Percentiles rank a stretch among this genome's conserved stretches.
These are phyloP conservation scores for Campylomormyrus tamandua DNA, from an alignment of 2,113 vertebrate species.

Conservation along the genomic window DNA sequence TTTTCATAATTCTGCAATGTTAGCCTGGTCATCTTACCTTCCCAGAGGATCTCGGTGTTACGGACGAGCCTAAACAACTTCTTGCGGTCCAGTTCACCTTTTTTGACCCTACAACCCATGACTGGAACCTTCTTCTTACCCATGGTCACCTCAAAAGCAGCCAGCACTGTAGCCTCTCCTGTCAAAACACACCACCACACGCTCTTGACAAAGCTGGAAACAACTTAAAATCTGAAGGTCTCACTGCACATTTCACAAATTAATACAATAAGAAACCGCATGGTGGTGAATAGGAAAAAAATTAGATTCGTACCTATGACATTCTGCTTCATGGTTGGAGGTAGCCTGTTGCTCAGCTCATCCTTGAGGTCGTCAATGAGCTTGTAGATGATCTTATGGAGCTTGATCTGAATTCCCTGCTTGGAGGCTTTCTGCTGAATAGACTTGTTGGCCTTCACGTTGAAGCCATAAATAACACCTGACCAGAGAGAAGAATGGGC, in stretches of 20 bases:
- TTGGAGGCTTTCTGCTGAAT: constrained; percentile 70
- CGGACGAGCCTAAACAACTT: constrained; percentile 74
- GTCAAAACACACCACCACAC: neutral
- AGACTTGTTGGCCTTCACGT: constrained; percentile 62
- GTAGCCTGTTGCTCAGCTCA: constrained; percentile 69
- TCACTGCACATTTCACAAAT: neutral
- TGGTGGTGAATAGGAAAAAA: neutral
- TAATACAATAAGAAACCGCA: neutral
- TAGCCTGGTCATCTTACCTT: constrained; percentile 60
- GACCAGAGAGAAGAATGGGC: neutral
- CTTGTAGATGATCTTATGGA: constrained; percentile 81
- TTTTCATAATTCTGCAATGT: neutral
- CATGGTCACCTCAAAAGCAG: constrained; percentile 70
- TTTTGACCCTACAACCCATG: constrained; percentile 90
- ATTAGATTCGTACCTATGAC: constrained; percentile 57
- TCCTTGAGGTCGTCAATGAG: constrained; percentile 80
- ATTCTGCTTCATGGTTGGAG: constrained; percentile 48
- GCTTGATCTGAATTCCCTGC: constrained; percentile 68
- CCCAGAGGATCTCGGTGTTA: constrained; percentile 68
- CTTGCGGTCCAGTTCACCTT: constrained; percentile 75
- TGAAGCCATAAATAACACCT: constrained; percentile 87
- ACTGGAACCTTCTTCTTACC: constrained; percentile 81
- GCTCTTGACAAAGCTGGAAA: neutral
- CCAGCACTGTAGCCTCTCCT: constrained; percentile 79
- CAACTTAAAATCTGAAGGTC: neutral